Evolutionary conservation across 2,888 invertebrate species (phyloP), one percentile per base, ranked within the genome.

Genomic region (Metallyticus violacea): DNA sequence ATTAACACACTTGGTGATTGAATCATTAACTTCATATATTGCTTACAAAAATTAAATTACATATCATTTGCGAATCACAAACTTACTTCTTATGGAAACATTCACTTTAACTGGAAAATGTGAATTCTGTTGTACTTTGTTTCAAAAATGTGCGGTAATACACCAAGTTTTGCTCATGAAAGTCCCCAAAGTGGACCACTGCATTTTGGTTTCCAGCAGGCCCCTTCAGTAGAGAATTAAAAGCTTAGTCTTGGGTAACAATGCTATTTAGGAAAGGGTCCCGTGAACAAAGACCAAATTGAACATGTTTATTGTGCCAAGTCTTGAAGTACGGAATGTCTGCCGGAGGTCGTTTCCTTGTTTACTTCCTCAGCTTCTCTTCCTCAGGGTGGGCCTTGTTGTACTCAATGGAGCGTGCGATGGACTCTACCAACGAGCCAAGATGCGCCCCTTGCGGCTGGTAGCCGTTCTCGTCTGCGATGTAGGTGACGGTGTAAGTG

Each of bases 331-430:
- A 9, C 9, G 40, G 15, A 62, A 62, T 4, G 40, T 62, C 40
- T 22, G 9, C 40, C 40, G 40, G 15, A 62, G 4, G 40, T 27
- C 26, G 26, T 28, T 7, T 9, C 2, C 9, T 15, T 2, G n/a
- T 83, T 81, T 83, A 83, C 29, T 83, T 83, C 22, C n/a, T 22
- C 7, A 6, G 26, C 7, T 86, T 81, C 4, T 86, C 81, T 28
- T 86, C 81, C 77, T 86, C 85, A 78, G 92, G 92, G 88, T 92
- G 92, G 76, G 92, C 92, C 26, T 91, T 92, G 88, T 91, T 91
- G 90, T 91, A 82, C 26, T 79, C 83, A 7, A 86, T 83, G 15
- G 79, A 83, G 40, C 86, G 86, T 3, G 86, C 79, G 76, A 86
- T 81, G 79, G 86, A 86, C 62, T 85, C 87, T n/a, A 87, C 84